Conservation (phyloP, 92 coral and sea anemone genomes). For the Ricordea florida region DNA sequence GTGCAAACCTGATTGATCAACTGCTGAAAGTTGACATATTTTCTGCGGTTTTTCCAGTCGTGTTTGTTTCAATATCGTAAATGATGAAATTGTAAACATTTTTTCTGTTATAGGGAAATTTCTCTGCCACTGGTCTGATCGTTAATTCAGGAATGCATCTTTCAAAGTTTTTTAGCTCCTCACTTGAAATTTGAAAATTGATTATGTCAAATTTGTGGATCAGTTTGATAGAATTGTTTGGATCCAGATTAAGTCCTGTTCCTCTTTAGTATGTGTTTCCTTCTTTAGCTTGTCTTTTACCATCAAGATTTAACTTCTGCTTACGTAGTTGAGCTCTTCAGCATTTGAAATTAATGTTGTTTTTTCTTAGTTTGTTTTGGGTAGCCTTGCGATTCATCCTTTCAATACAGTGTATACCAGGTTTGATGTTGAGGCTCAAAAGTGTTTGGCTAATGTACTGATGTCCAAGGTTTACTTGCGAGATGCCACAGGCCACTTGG, state of each 20-base stretch:
- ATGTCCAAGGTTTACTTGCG: conserved; percentile 36
- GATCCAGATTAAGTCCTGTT: conserved; percentile 38
- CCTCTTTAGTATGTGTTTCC: conserved; percentile 29
- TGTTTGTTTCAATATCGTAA: conserved; percentile 68
- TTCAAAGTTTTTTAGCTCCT: conserved; percentile 27
- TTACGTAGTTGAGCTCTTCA: conserved; percentile 45
- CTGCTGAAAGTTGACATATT: conserved; percentile 61
- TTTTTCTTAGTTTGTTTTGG: conserved; percentile 39
- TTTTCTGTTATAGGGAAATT: conserved; percentile 7
- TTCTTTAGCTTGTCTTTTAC: conserved; percentile 20
- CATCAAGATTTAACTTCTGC: conserved; percentile 10
- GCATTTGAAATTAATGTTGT: conserved; percentile 16
- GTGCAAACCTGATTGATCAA: conserved; percentile 16
- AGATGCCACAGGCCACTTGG: conserved; percentile 55
- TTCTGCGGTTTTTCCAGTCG: conserved; percentile 50
- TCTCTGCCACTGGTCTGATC: conserved; percentile 18
- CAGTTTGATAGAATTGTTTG: conserved; percentile 4
- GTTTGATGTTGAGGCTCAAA: conserved; percentile 51
- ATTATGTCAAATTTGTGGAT: background rate
- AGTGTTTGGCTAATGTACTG: conserved; percentile 45
- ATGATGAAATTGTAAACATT: conserved; percentile 44
- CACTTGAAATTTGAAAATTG: conserved; percentile 8
- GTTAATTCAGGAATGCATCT: conserved; percentile 14
- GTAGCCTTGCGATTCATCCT: conserved; percentile 29
- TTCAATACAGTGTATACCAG: conserved; percentile 24